Percentiles rank a stretch among this genome's conserved stretches.
Conservation (phyloP, 2,888 invertebrate genomes). For the Cenopis cana region DNA sequence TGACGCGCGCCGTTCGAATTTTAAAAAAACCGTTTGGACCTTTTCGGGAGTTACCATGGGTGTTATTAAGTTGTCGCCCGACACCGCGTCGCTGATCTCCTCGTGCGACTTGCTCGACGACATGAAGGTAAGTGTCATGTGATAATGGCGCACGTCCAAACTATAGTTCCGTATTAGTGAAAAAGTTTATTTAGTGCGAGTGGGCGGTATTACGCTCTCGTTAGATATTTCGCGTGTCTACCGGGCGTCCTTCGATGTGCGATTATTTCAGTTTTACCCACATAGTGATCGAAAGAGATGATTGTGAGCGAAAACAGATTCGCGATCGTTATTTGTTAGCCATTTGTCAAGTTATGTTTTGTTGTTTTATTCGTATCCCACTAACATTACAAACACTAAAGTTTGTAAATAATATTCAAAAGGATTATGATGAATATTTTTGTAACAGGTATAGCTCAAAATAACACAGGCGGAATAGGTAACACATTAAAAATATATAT, state of each 20-base stretch:
- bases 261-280: slow-evolving; percentile 24
- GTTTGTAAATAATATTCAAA: neutral
- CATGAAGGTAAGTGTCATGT: slow-evolving; percentile 78
- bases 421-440: neutral
- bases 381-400: no score
- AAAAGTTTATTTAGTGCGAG: slow-evolving; percentile 66
- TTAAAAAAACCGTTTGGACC: slow-evolving; percentile 23
- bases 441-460: neutral
- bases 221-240: slow-evolving; percentile 21
- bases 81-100: slow-evolving; percentile 76
- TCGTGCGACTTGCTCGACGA: slow-evolving; percentile 81
- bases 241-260: slow-evolving; percentile 29
- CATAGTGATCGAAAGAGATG: slow-evolving; percentile 13
- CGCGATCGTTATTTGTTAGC: neutral
- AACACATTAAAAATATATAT: neutral
- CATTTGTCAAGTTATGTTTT: no score
- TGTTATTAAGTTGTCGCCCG: slow-evolving; percentile 78
- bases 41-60: slow-evolving; percentile 62
- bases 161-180: slow-evolving; percentile 61
- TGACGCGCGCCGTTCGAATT: slow-evolving; percentile 52
- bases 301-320: neutral
- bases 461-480: neutral
- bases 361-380: no score
- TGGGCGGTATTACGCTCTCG: slow-evolving; percentile 52
- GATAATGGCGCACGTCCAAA: slow-evolving; percentile 65